These are phyloP conservation scores for Mustela nigripes DNA, from an alignment of 2,113 vertebrate species.

Conservation along the genomic window DNA sequence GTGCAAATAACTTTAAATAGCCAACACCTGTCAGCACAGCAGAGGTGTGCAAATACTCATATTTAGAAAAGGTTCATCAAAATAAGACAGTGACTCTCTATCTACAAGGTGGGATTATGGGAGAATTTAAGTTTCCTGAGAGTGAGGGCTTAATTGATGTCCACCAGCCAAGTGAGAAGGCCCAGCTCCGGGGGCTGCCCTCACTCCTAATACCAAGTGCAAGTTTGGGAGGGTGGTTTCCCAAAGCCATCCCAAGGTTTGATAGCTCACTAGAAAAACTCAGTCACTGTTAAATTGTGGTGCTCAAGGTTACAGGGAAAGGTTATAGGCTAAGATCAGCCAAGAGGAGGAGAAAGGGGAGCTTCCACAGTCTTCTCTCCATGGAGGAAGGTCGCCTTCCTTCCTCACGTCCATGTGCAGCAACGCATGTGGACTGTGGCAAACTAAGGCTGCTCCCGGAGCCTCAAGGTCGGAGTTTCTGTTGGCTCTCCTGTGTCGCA, in stretches of 20 bases:
- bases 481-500: background rate
- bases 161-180: background rate
- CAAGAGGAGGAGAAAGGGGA: background rate
- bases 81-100: background rate
- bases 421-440: fast-evolving
- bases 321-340: background rate
- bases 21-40: background rate
- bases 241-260: background rate
- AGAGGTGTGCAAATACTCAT: background rate
- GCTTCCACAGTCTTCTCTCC: fast-evolving
- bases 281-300: background rate
- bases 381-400: fast-evolving
- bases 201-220: background rate
- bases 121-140: background rate
- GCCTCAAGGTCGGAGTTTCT: background rate
- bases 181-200: background rate
- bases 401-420: fast-evolving
- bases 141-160: background rate
- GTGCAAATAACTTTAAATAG: background rate
- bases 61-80: background rate
- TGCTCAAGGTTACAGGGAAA: too few species aligned
- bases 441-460: background rate
- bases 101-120: background rate
- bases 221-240: background rate
- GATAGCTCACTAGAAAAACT: background rate